Base-by-base conservation (phyloP, 2,113 vertebrate genomes). In the Bos indicus region DNA sequence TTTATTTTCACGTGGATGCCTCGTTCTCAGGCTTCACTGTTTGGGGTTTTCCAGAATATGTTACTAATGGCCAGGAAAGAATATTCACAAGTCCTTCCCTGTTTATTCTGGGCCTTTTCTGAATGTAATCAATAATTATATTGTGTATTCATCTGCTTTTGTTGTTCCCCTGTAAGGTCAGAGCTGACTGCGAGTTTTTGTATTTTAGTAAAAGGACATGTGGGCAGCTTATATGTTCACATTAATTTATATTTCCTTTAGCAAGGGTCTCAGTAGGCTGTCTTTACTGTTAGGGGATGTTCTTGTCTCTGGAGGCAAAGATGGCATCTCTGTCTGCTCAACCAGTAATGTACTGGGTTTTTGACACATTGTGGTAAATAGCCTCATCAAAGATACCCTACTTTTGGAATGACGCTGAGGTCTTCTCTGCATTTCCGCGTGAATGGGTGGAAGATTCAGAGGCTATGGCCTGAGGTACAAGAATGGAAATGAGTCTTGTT, bases 111-210 rank as follows among this genome's bases (percentile, higher is more conserved):
- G 97, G 95, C 62, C 81, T 92, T 97, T 98, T 92, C 92, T 94
- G 96, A 95, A 84, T 23, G 90, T 97, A 91, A 97, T 95, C 97
- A 96, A 88, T 98, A 97, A 98, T 98, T 83, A 74, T 52, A 91
- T 94, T 98, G 94, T 97, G 94, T 89, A 95, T 97, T 98, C 92
- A 97, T 33, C 43, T 25, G 48, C 17, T 9, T 88, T 36, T 46
- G 30, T 97, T 95, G 8, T 40, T 36, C 15, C 26, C 48, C 23
- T 0, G 0, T 9, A 33, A 97, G 97, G 94, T 98, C 97, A 94
- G 95, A 60, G 92, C 94, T 97, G 97, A 95, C 97, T 92, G 51
- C 91, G 94, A 52, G 43, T 85, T 97, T 97, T 96, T 94, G 93
- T 90, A 19, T 97, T 90, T 97, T 77, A 96, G 77, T 64, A 91